Conservation (phyloP, 2,113 vertebrate genomes). For the Gasterosteus aculeatus region DNA sequence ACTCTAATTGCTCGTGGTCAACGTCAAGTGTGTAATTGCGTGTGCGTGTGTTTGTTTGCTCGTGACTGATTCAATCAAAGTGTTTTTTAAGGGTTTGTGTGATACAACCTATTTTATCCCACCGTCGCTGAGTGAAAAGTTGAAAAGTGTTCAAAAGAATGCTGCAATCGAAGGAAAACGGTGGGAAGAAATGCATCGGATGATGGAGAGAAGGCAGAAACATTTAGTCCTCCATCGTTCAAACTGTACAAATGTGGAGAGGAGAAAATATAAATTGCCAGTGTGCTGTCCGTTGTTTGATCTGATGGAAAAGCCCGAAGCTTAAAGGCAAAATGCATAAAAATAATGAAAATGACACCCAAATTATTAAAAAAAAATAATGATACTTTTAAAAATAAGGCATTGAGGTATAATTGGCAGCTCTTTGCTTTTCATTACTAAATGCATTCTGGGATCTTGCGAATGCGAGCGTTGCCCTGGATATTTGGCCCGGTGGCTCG, state of each 20-base stretch:
- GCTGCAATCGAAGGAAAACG: too few relatives aligned
- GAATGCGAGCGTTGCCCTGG: constrained; percentile 28
- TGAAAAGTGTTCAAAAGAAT: background rate
- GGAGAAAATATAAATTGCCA: background rate
- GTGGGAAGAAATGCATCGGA: too few relatives aligned
- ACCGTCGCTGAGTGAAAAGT: background rate
- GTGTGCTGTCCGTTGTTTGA: background rate
- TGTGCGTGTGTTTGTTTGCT: constrained; percentile 16
- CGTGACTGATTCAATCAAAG: constrained; percentile 21
- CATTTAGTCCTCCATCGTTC: too few relatives aligned
- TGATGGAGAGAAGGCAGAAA: too few relatives aligned
- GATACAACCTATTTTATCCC: background rate
- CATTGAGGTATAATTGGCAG: background rate
- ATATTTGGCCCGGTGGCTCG: constrained; percentile 46
- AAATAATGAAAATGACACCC: background rate
- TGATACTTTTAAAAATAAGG: background rate
- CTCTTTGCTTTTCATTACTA: background rate
- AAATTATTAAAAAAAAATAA: background rate
- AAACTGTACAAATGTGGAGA: too few relatives aligned
- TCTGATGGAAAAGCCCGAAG: too few relatives aligned
- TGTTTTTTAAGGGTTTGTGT: constrained; percentile 13
- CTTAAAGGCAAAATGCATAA: background rate
- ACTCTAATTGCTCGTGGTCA: constrained; percentile 14
- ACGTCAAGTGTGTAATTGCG: constrained; percentile 2
- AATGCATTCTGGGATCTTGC: constrained; percentile 3